Evolutionary conservation across 2,888 invertebrate genomes (phyloP), one percentile per base, ranked within the genome.

Genomic region (Cheilosia impressa): DNA sequence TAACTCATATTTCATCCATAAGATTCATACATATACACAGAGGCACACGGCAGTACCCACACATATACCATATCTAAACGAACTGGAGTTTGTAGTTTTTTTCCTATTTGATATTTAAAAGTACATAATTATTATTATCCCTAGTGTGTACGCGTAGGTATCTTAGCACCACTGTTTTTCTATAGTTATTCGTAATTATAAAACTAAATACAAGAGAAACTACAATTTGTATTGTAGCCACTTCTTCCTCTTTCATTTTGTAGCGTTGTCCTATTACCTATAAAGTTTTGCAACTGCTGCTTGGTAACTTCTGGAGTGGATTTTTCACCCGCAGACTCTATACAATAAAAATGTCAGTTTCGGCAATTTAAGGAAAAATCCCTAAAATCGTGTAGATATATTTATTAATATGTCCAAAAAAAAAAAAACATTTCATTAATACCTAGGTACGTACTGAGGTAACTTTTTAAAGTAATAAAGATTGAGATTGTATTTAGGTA

Each of bases 1-100:
- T 63, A 79, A 75, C 57, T 80, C 75, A 80, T 80, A 84, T 84
- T 79, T 79, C 80, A 84, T 60, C 75, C 65, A 52, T 47, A 41
- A 34, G 57, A 60, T 43, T 19, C 47, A 17, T 17, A 45, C n/a
- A 27, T 27, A 27, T 27, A n/a, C 13, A 45, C 55, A 66, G 41
- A 58, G 24, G 22, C 24, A 47, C 13, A 55, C 43, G 7, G 45
- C 63, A 10, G 19, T 52, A 57, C 55, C 34, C 55, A 65, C 57
- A 22, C 6, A 27, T 27, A 6, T 27, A 7, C 27, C 6, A 27
- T 1, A 38, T 6, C 13, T 31, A 17, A 52, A 27, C 41, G 19
- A 31, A 50, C 50, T 38, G 10, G 38, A 13, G 4, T 13, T 19
- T 53, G 41, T 43, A 55, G 1, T 24, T 10, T 47, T 63, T 57